Base-by-base conservation (phyloP, 2,113 vertebrate genomes). In the Nannospalax galili region DNA sequence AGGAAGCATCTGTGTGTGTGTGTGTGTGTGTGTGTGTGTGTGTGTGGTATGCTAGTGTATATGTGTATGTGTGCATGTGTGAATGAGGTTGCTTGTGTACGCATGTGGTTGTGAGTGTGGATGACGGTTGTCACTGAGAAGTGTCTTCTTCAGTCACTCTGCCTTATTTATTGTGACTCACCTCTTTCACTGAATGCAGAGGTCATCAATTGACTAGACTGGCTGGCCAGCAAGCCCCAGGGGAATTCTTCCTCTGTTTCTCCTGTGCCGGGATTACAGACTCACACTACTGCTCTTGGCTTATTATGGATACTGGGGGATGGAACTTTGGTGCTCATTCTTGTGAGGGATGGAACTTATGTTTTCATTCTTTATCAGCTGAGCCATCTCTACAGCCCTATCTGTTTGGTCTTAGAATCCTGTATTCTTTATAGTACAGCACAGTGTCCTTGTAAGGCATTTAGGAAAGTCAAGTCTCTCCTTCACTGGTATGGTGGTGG, bases 401-500 rank as follows among this genome's bases (percentile, higher is more conserved):
- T 81, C 78, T 35, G 42, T 20, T 90, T 91, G 28, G n/a, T 52
- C 45, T 79, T 17, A 20, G 32, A 45, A 15, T 7, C 3, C 1
- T 45, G 0, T 28, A 11, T 82, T 74, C 11, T 70, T 22, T 22
- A 35, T 74, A 81, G 26, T 22, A 30, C 26, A 19, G 12, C 16
- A 62, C 19, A 14, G 26, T 35, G 12, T 88, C 32, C 75, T 45
- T 24, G 26, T 30, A 58, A 22, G 42, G 56, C 3, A 9, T 24
- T 67, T 72, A 4, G 2, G 37, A 85, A 20, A n/a, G 3, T 28
- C 22, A 28, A 26, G 3, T 20, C 15, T 91, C 26, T 35, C 12
- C 12, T 56, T 14, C 20, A 0, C 56, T 45, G 3, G 20, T 1
- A 10, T 58, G 4, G 52, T 9, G 58, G 80, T 1, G 0, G 28